Percentiles rank a stretch among this genome's conserved stretches.
These are phyloP conservation scores for Aplocera efformata DNA, from an alignment of 2,888 invertebrate genomes.

Conservation along the genomic window DNA sequence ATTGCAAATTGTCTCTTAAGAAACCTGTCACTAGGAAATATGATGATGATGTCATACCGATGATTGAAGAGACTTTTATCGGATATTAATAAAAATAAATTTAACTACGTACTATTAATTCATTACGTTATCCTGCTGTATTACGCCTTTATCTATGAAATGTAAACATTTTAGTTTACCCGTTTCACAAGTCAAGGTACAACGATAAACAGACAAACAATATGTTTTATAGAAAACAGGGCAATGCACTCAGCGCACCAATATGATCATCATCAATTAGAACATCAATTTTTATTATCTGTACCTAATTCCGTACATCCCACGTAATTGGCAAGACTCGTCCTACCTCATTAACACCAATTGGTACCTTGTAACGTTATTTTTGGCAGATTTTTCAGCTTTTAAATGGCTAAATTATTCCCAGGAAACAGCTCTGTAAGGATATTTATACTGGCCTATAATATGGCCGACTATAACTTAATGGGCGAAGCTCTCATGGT, in stretches of 20 bases:
- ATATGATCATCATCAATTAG: constrained; percentile 29
- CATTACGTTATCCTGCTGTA: too few relatives aligned
- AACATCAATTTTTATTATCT: constrained; percentile 3
- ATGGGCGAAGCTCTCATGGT: too few relatives aligned
- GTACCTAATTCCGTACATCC: constrained; percentile 19
- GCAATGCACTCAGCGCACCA: constrained; percentile 30
- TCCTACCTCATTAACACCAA: constrained; percentile 26
- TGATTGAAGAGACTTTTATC: too few relatives aligned
- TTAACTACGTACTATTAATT: too few relatives aligned
- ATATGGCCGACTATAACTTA: too few relatives aligned
- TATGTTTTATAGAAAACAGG: constrained; percentile 22
- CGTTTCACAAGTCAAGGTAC: constrained; percentile 26
- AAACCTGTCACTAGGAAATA: too few relatives aligned
- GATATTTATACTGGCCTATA: too few relatives aligned
- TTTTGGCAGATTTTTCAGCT: constrained; percentile 15
- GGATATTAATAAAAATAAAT: too few relatives aligned
- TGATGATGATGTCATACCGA: too few relatives aligned
- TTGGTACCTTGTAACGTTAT: constrained; percentile 23
- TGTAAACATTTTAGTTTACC: constrained; percentile 31
- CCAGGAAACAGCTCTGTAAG: too few relatives aligned
- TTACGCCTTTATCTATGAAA: constrained; percentile 24
- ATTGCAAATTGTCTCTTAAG: too few relatives aligned
- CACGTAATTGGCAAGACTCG: constrained; percentile 27
- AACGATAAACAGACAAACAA: constrained; percentile 26
- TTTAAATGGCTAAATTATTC: background rate